Evolutionary conservation across 2,113 vertebrate species (phyloP), one percentile per base, ranked within the genome.

Genomic region (Podocnemis expansa): DNA sequence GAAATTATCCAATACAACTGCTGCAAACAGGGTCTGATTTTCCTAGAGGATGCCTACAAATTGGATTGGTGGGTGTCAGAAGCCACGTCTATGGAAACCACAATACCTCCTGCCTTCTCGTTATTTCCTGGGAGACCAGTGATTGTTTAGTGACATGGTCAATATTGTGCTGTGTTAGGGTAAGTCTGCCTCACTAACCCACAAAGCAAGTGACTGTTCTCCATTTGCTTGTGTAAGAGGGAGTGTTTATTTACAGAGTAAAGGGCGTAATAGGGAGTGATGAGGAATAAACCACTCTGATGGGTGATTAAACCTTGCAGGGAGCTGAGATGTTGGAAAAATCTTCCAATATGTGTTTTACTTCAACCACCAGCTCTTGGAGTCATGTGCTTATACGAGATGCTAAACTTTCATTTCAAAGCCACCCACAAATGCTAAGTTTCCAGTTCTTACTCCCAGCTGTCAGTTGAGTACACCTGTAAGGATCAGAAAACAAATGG

Each of bases 281-380:
- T 67, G 60, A 67, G 60, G 2, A 87, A 96, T 96, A 93, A 96
- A 90, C 38, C 82, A 11, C 41, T 34, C 3, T 70, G 9, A 24
- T 27, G 5, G 73, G 70, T 43, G 38, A 75, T 25, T 41, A 75
- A 75, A 43, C 22, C 70, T 75, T 75, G 38, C 10, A 1, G 22
- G 38, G 24, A 75, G 22, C 70, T 75, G 70, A 43, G 67, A 38
- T 10, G n/a, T 60, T 14, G 29, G 58, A 63, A 13, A n/a, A 67
- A 16, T n/a, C 16, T 67, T 67, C 34, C 60, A 67, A n/a, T 67
- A 67, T 60, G 31, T 60, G 34, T 19, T 67, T n/a, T 67, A 19
- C 16, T 67, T 67, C 16, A 67, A n/a, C 31, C 7, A 3, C 60
- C 34, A 60, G 58, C 58, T 34, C 58, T 13, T 60, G 58, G 58